phyloP scores from a whole-genome alignment of 2,797 vertebrate species.

The Catharus ustulatus region DNA sequence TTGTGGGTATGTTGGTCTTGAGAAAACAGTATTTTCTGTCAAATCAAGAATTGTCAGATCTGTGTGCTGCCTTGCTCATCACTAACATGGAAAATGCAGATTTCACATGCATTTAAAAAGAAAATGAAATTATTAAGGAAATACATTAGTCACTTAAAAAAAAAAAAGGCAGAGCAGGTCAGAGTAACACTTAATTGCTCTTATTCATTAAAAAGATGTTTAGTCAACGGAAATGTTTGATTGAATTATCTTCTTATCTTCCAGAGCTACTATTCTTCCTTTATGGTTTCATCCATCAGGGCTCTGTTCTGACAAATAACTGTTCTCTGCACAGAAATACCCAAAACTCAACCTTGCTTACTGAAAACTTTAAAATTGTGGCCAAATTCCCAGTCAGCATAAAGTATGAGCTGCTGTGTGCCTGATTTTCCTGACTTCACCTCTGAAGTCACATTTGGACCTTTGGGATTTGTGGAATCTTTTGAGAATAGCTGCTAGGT shows the following conservation, averaged over 20 bases:
- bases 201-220: background rate
- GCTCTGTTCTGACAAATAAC: background rate
- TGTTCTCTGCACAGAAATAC: background rate
- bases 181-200: background rate
- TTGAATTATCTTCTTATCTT: background rate
- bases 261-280: background rate
- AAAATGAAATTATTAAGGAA: background rate
- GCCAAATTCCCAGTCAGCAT: background rate
- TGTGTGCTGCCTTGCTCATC: background rate
- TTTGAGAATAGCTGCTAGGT: background rate
- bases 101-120: background rate
- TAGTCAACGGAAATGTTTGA: background rate
- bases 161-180: background rate
- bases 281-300: background rate
- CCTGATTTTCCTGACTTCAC: background rate
- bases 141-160: background rate
- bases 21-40: conserved; percentile 40
- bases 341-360: background rate
- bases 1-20: background rate
- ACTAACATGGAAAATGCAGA: background rate
- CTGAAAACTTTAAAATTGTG: background rate
- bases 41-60: conserved; percentile 1
- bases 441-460: background rate
- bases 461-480: background rate
- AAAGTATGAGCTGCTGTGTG: background rate